Conservation (phyloP, 2,797 vertebrate genomes). For the Pipistrellus pipistrellus region DNA sequence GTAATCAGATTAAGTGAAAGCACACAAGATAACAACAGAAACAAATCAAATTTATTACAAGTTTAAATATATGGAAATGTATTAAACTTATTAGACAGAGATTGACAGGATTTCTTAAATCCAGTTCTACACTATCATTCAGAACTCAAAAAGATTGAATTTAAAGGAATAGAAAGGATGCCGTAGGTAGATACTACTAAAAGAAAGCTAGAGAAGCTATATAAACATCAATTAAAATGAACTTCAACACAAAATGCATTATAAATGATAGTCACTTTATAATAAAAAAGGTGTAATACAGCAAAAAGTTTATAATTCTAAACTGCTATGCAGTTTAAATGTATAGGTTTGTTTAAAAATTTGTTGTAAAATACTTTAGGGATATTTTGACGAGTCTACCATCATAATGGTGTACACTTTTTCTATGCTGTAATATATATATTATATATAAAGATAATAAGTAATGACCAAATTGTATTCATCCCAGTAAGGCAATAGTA, state of each 20-base stretch:
- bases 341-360: not conserved
- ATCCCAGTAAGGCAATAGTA: not conserved
- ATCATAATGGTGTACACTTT: not conserved
- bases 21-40: not conserved
- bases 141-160: not conserved
- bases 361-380: not conserved
- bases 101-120: not conserved
- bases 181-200: not conserved
- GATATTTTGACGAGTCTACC: not conserved
- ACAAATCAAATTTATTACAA: not conserved
- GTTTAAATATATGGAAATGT: not conserved
- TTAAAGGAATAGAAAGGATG: not conserved
- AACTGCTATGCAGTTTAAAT: not conserved
- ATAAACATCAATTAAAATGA: not conserved
- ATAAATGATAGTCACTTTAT: not conserved
- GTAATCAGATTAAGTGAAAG: not conserved
- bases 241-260: not conserved
- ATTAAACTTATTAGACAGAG: not conserved
- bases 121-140: not conserved
- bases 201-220: not conserved
- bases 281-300: not conserved
- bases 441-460: not conserved
- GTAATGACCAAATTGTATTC: not conserved
- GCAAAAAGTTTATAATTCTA: not conserved
- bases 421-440: not conserved